Evolutionary conservation across 2,888 invertebrate genomes (phyloP), one percentile per base, ranked within the genome.

Genomic region (Schizotus pectinicornis): DNA sequence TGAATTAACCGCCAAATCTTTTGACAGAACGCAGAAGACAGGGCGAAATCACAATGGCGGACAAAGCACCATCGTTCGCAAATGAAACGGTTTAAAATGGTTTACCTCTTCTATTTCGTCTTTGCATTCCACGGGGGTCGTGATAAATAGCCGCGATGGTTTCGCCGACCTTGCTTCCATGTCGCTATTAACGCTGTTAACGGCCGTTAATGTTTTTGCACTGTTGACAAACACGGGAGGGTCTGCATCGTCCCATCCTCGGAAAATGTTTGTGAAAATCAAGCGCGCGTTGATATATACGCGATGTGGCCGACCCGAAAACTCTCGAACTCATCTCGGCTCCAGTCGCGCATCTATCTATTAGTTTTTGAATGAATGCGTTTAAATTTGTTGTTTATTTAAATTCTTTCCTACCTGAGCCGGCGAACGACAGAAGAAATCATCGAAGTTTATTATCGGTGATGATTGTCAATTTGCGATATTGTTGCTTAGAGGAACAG

Each of bases 71-170:
- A 80, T 80, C 76, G 73, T 77, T 76, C 73, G 73, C 72, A 72
- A 77, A 76, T 73, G 74, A 77, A 70, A 68, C 65, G 71, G 77
- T 75, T 78, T 79, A 82, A 47, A 54, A 46, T 34, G 37, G 79
- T 80, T 85, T 89, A 93, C 93, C 92, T 93, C 93, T 81, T 93
- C 93, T 80, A 90, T 86, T 81, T 94, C 93, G 84, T 93, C 93
- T 88, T 89, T 91, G 84, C 88, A 88, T 86, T 93, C 93, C 80
- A 93, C 89, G 78, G 88, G 85, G 78, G 90, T 88, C 80, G 88
- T 89, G 83, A 88, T 84, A 83, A 92, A 91, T 82, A 93, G 85
- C 83, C 89, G 90, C 77, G 90, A 89, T 77, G 82, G 79, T 81
- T 80, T 71, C 62, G 69, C 65, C 48, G 73, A 62, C 69, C 71